Evolutionary conservation across 37 sponge, comb jelly and placozoan genomes (phyloP).

Genomic region (Mnemiopsis leidyi): DNA sequence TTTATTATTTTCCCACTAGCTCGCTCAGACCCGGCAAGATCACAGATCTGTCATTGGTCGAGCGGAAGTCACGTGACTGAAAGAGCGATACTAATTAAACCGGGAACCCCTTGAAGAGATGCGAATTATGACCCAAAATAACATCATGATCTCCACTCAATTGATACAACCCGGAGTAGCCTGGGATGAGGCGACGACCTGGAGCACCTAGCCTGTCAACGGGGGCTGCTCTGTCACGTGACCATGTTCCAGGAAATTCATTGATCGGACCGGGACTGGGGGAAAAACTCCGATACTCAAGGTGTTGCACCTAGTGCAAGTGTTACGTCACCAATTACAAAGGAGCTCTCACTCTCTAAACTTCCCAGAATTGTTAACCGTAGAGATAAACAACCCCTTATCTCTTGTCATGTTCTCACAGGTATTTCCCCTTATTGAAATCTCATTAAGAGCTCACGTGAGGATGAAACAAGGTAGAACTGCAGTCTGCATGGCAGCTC

Average conservation of each 20-base stretch:
- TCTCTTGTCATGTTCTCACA: neutral
- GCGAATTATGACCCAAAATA: neutral
- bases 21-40: neutral
- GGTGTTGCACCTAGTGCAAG: neutral
- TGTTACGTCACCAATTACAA: neutral
- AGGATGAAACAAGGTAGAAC: neutral
- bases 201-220: neutral
- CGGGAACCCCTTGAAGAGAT: neutral
- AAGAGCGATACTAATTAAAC: neutral
- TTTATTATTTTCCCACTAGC: neutral
- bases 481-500: neutral
- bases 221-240: neutral
- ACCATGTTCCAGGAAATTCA: neutral
- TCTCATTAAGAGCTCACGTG: neutral
- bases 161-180: neutral
- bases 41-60: neutral
- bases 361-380: neutral
- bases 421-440: neutral
- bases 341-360: neutral
- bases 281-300: neutral
- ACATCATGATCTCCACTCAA: neutral
- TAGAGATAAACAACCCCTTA: neutral
- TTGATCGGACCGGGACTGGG: neutral
- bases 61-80: neutral
- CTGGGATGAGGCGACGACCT: neutral